These are phyloP conservation scores for Petrocephalus sullivani DNA, from an alignment of 2,797 vertebrate genomes.

Conservation along the genomic window DNA sequence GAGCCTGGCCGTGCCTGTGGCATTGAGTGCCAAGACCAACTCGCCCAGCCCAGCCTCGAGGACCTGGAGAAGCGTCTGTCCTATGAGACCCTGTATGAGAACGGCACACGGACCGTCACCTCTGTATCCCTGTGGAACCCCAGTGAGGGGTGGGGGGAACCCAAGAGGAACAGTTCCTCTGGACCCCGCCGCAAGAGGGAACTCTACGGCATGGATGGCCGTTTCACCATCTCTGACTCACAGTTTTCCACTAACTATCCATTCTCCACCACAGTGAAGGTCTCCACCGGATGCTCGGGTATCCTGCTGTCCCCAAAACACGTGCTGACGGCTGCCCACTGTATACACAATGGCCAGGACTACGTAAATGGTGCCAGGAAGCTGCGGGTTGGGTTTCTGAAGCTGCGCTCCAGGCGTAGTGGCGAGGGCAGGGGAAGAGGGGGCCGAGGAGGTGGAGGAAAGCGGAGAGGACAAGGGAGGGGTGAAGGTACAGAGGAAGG, in stretches of 20 bases:
- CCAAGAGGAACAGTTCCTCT: slow-evolving; percentile 38
- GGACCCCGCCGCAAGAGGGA: slow-evolving; percentile 73
- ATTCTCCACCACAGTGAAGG: slow-evolving; percentile 86
- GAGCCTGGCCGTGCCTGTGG: slow-evolving; percentile 75
- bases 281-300: slow-evolving; percentile 93
- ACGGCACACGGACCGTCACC: slow-evolving; percentile 82
- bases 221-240: slow-evolving; percentile 89
- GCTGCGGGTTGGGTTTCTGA: slow-evolving; percentile 84
- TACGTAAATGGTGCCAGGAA: slow-evolving; percentile 80
- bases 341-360: slow-evolving; percentile 83
- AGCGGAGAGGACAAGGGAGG: slow-evolving; percentile 41
- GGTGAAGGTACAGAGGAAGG: slow-evolving; percentile 43
- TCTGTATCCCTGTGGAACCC: slow-evolving; percentile 54
- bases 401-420: slow-evolving; percentile 68
- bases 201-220: slow-evolving; percentile 85
- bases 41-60: slow-evolving; percentile 67
- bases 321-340: slow-evolving; percentile 91
- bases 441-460: slow-evolving; percentile 33
- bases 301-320: slow-evolving; percentile 84
- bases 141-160: slow-evolving; percentile 24
- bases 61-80: slow-evolving; percentile 83
- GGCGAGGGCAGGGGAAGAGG: slow-evolving; percentile 48
- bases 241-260: slow-evolving; percentile 84
- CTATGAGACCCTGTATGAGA: slow-evolving; percentile 89
- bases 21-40: slow-evolving; percentile 79